These are phyloP conservation scores for Conus betulinus DNA, from an alignment of 1,140 invertebrate species.

Conservation along the genomic window DNA sequence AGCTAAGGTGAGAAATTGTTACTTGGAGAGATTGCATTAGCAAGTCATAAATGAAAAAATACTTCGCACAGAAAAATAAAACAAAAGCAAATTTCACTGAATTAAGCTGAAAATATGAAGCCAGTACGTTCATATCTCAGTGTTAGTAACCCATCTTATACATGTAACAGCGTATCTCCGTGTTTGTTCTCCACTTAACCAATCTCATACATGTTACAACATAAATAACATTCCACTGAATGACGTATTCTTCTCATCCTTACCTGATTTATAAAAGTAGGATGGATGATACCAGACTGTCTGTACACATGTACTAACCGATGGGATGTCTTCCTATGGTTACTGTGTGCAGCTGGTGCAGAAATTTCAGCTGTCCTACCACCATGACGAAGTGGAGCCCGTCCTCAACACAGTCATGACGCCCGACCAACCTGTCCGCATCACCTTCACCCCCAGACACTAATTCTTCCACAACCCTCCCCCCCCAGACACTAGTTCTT, in stretches of 20 bases:
- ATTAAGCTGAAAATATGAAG: not conserved
- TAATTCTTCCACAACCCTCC: not conserved
- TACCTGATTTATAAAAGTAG: too few species aligned
- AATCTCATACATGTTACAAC: too few species aligned
- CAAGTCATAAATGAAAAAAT: not conserved
- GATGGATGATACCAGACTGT: too few species aligned
- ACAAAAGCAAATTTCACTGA: too few species aligned
- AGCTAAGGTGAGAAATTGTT: conserved; percentile 69
- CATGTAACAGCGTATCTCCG: too few species aligned
- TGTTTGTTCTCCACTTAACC: too few species aligned
- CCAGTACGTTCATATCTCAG: not conserved
- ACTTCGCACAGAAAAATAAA: not conserved
- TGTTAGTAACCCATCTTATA: too few species aligned
- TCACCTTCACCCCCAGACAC: conserved; percentile 56
- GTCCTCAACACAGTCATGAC: conserved; percentile 73
- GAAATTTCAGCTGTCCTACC: conserved; percentile 71
- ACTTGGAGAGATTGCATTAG: not conserved
- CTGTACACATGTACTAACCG: too few species aligned
- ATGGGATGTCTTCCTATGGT: too few species aligned
- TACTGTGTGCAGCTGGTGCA: conserved; percentile 71
- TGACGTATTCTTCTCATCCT: too few species aligned
- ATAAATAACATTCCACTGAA: too few species aligned
- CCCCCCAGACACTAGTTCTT: too few species aligned
- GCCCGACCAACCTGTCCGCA: conserved; percentile 67
- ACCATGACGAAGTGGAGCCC: conserved; percentile 65